These are phyloP conservation scores for Drosophila antonietae DNA, from an alignment of 2,888 invertebrate genomes.

Conservation along the genomic window DNA sequence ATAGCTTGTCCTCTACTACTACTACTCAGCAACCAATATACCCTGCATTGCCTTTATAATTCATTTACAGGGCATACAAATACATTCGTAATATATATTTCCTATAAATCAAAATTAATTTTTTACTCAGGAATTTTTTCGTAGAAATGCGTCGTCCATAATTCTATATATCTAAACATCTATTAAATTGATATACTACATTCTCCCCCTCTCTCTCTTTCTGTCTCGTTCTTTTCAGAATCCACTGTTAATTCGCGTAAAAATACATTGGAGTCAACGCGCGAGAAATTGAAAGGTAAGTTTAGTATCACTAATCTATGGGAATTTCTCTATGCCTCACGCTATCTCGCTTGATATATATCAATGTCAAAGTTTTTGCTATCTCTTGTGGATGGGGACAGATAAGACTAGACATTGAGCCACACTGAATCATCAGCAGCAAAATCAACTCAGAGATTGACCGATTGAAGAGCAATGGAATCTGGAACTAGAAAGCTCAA, in stretches of 20 bases:
- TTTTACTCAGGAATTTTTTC: not conserved
- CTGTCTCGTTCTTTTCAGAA: conserved; percentile 62
- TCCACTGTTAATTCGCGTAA: conserved; percentile 80
- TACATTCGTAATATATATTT: not conserved
- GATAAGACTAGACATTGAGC: conserved; percentile 7
- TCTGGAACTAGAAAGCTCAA: not conserved
- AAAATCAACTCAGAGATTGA: not conserved
- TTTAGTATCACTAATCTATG: not conserved
- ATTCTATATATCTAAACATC: not conserved
- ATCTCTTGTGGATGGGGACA: conserved; percentile 3
- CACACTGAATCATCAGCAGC: conserved; percentile 27
- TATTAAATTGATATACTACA: conserved; percentile 5
- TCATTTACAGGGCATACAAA: not conserved
- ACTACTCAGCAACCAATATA: not conserved
- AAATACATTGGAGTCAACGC: conserved; percentile 73
- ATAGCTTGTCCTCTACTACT: not conserved
- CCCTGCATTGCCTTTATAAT: not conserved
- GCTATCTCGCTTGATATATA: conserved; percentile 35
- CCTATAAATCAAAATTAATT: not conserved
- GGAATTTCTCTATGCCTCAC: too few species aligned
- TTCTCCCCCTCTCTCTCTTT: not conserved
- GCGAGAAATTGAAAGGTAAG: conserved; percentile 78
- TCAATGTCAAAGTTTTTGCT: conserved; percentile 7
- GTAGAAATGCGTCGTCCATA: not conserved
- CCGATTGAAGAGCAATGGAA: not conserved